Conservation (phyloP, 2,797 vertebrate species). For the Kryptolebias ocellatus region DNA sequence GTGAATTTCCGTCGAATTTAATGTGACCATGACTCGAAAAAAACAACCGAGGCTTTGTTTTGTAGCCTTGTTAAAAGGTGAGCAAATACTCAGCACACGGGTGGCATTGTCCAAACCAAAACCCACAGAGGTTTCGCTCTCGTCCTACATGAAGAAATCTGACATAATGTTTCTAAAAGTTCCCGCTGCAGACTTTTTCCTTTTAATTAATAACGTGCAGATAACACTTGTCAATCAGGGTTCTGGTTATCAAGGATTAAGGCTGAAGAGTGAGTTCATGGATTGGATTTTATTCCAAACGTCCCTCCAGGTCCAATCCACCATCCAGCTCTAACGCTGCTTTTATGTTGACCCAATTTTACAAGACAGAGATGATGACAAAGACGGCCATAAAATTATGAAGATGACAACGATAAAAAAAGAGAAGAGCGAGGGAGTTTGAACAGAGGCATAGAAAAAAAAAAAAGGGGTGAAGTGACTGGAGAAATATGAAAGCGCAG, state of each 20-base stretch:
- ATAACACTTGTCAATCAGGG: slow-evolving; percentile 18
- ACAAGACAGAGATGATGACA: slow-evolving; percentile 48
- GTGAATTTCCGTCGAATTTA: neutral
- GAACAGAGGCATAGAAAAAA: slow-evolving; percentile 12
- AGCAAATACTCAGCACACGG: slow-evolving; percentile 24
- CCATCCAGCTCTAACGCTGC: slow-evolving; percentile 53
- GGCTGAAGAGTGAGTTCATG: slow-evolving; percentile 13
- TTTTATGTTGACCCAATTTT: slow-evolving; percentile 78
- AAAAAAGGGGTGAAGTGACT: slow-evolving; percentile 28
- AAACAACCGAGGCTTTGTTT: slow-evolving; percentile 46
- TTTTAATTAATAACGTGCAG: slow-evolving; percentile 11
- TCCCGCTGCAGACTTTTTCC: neutral
- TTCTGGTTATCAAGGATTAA: slow-evolving; percentile 12
- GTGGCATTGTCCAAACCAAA: slow-evolving; percentile 10
- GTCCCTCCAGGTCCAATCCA: slow-evolving; percentile 45
- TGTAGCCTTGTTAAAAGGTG: slow-evolving; percentile 43
- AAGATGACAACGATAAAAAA: slow-evolving; percentile 40
- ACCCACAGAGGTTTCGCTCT: slow-evolving; percentile 14
- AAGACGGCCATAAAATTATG: slow-evolving; percentile 31
- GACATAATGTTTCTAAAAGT: neutral
- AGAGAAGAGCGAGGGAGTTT: slow-evolving; percentile 8
- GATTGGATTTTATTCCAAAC: slow-evolving; percentile 10
- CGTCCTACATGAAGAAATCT: neutral
- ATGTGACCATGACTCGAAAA: slow-evolving; percentile 7
- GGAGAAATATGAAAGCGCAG: neutral